phyloP scores from a whole-genome alignment of 2,888 invertebrate genomes.

The Meghimatium bilineatum region DNA sequence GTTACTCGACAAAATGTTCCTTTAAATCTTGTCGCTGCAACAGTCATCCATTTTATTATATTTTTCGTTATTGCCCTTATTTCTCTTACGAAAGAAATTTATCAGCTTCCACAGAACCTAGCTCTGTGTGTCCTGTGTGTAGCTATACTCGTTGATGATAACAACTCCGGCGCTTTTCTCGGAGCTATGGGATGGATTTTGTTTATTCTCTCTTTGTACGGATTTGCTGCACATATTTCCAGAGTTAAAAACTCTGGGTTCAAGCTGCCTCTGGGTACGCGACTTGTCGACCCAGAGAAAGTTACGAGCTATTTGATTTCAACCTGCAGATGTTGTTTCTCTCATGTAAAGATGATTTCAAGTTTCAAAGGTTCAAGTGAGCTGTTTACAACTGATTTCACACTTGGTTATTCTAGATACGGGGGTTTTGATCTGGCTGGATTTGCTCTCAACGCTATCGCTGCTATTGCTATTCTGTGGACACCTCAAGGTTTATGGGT shows the following conservation, averaged over 20 bases:
- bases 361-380: neutral
- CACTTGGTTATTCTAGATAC: slow-evolving; percentile 62
- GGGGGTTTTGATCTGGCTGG: slow-evolving; percentile 58
- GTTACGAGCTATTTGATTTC: slow-evolving; percentile 19
- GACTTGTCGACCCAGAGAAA: slow-evolving; percentile 29
- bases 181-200: slow-evolving; percentile 59
- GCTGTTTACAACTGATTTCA: slow-evolving; percentile 53
- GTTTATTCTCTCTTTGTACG: slow-evolving; percentile 60
- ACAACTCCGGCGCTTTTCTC: slow-evolving; percentile 52
- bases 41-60: slow-evolving; percentile 54
- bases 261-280: slow-evolving; percentile 57
- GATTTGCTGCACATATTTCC: slow-evolving; percentile 58
- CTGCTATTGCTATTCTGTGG: slow-evolving; percentile 58
- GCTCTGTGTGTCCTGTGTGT: slow-evolving; percentile 54
- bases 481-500: slow-evolving; percentile 51
- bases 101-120: slow-evolving; percentile 55
- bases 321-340: slow-evolving; percentile 24
- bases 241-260: slow-evolving; percentile 49
- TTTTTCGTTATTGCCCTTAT: slow-evolving; percentile 54
- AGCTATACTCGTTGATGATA: slow-evolving; percentile 55
- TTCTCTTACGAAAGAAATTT: slow-evolving; percentile 56
- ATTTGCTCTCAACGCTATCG: slow-evolving; percentile 59
- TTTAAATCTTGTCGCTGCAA: slow-evolving; percentile 52
- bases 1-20: slow-evolving; percentile 39
- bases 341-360: neutral